Evolutionary conservation across 2,113 vertebrate genomes (phyloP).

Genomic region (Ameiurus melas): DNA sequence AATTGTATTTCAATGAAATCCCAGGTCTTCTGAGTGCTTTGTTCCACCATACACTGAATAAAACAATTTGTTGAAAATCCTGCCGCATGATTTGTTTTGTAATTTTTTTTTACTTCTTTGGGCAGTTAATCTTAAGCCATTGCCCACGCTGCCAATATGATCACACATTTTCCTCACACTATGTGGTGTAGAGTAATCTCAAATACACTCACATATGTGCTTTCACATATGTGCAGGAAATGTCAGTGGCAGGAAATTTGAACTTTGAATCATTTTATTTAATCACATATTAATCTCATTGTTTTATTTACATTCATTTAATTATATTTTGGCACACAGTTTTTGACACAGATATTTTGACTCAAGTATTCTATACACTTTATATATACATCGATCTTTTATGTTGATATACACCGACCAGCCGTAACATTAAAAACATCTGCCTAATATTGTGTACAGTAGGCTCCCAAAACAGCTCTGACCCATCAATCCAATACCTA

Average conservation of each 20-base stretch:
- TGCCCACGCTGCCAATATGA: background rate
- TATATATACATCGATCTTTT: too few relatives aligned
- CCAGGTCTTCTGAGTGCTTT: background rate
- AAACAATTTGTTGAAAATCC: background rate
- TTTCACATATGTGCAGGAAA: background rate
- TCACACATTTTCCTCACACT: background rate
- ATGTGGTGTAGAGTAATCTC: background rate
- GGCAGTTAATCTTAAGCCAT: background rate
- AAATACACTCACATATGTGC: background rate
- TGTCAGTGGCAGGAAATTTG: background rate
- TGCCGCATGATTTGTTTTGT: background rate
- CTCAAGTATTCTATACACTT: background rate
- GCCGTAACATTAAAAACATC: too few relatives aligned
- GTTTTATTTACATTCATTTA: background rate
- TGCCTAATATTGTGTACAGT: too few relatives aligned
- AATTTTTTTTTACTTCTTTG: background rate
- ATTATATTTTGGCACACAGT: background rate
- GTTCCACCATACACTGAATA: background rate
- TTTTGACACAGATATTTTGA: background rate
- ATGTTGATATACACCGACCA: too few relatives aligned
- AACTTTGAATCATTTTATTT: background rate
- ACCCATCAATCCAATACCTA: too few relatives aligned
- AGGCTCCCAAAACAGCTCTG: too few relatives aligned
- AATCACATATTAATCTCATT: background rate
- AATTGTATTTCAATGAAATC: background rate